Evolutionary conservation across 2,888 invertebrate species (phyloP).

Genomic region (Tiphia femorata): DNA sequence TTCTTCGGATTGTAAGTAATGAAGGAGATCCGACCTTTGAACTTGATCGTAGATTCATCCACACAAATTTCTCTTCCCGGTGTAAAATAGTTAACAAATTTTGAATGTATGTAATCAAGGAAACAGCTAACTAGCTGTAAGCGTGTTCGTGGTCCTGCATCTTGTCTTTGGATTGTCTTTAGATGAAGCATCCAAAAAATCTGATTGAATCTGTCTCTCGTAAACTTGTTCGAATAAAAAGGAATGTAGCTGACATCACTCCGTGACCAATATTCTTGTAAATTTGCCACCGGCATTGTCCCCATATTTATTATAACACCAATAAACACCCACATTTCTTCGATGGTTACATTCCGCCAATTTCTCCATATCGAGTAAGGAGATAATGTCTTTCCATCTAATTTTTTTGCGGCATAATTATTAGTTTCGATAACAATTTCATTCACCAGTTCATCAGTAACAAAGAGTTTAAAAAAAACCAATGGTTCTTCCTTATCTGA

Average conservation of each 20-base stretch:
- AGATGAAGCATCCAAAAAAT: conserved; percentile 6
- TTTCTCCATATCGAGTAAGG: not conserved
- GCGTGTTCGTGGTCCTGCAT: conserved; percentile 12
- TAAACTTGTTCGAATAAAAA: conserved; percentile 18
- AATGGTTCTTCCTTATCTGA: not conserved
- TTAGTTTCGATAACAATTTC: conserved; percentile 4
- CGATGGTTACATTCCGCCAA: conserved; percentile 14
- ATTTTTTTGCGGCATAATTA: not conserved
- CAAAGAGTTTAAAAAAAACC: conserved; percentile 6
- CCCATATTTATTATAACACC: conserved; percentile 17
- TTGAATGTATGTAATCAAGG: no score
- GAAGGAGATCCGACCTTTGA: no score
- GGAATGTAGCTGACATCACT: conserved; percentile 15
- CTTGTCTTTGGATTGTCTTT: conserved; percentile 8
- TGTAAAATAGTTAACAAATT: no score
- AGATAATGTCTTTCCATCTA: not conserved
- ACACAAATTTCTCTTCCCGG: no score
- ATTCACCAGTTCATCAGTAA: conserved; percentile 3
- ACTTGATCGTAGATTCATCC: no score
- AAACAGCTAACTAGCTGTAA: conserved; percentile 14
- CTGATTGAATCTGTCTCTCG: conserved; percentile 18
- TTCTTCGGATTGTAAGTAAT: no score
- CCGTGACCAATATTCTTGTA: not conserved
- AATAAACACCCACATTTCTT: conserved; percentile 32
- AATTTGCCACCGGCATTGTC: not conserved